Percentiles rank a stretch among this genome's conserved stretches.
Conservation (phyloP, 2,888 invertebrate genomes). For the Eremobia ochroleuca region DNA sequence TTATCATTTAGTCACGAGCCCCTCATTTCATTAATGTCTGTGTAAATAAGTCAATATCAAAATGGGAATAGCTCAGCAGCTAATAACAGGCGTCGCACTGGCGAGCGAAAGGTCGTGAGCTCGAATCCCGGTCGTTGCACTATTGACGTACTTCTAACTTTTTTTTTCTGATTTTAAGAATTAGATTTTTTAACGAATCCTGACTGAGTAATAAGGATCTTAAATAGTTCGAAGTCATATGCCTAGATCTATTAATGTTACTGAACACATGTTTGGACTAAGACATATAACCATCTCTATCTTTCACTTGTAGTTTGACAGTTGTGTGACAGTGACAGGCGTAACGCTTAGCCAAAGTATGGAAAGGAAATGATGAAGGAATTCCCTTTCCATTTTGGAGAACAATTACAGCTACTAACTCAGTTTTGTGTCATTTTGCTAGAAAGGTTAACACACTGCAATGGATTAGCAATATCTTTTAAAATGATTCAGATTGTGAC, state of each 20-base stretch:
- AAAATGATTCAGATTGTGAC: no score
- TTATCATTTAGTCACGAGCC: not conserved
- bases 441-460: no score
- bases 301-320: not conserved
- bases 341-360: not conserved
- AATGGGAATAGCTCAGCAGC: not conserved
- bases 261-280: not conserved
- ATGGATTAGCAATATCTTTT: no score
- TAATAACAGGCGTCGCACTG: constrained; percentile 15
- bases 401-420: no score
- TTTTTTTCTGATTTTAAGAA: no score
- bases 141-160: no score
- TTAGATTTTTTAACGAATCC: not conserved
- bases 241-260: not conserved
- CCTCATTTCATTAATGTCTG: not conserved
- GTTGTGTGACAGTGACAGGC: not conserved
- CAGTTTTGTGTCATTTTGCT: no score
- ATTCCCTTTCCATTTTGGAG: no score
- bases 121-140: constrained; percentile 29
- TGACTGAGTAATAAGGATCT: not conserved
- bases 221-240: not conserved
- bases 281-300: not conserved
- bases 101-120: constrained; percentile 22
- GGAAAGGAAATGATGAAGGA: no score
- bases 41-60: not conserved